Evolutionary conservation across 1,140 invertebrate genomes (phyloP).

Genomic region (Mactra quadrangularis): DNA sequence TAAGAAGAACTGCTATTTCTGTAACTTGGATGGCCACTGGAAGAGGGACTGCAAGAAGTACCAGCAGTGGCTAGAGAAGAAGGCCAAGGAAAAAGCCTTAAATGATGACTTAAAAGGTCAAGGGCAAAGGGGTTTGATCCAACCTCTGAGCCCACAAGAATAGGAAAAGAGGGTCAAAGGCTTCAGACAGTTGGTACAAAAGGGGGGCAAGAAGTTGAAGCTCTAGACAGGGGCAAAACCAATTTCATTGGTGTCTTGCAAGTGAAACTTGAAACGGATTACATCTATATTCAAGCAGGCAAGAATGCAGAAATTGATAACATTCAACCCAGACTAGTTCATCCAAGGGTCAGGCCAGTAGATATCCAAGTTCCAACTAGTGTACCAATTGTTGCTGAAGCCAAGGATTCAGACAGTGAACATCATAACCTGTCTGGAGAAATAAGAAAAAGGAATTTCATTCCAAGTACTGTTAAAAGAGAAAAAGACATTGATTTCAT

Average conservation of each 20-base stretch:
- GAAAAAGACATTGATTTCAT: too few relatives aligned
- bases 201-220: background rate
- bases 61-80: background rate
- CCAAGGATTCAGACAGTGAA: too few relatives aligned
- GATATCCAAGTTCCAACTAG: too few relatives aligned
- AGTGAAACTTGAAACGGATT: background rate
- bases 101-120: too few relatives aligned
- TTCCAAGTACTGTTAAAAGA: too few relatives aligned
- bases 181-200: background rate
- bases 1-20: too few relatives aligned
- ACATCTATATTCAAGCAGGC: too few relatives aligned
- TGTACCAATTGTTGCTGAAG: too few relatives aligned
- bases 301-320: background rate
- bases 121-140: conserved; percentile 15
- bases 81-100: conserved; percentile 4
- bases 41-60: background rate
- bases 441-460: too few relatives aligned
- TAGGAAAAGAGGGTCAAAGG: background rate
- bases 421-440: too few relatives aligned
- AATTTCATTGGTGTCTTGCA: background rate
- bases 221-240: background rate
- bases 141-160: background rate
- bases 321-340: too few relatives aligned
- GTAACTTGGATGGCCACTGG: conserved; percentile 36
- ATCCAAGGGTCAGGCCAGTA: too few relatives aligned